phyloP scores from a whole-genome alignment of 2,113 vertebrate genomes.

The Triplophysa dalaica region DNA sequence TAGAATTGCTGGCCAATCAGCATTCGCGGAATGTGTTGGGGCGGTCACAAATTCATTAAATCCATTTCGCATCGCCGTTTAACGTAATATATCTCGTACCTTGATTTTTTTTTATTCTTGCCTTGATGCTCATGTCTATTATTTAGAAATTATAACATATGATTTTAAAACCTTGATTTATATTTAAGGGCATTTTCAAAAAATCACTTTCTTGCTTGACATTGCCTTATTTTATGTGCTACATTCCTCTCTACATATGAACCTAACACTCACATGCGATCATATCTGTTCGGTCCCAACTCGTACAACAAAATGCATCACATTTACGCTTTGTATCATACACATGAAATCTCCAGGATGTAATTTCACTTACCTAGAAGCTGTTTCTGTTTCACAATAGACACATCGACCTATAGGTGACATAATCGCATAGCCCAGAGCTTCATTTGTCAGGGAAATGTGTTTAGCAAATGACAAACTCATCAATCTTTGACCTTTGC shows the following conservation, averaged over 20 bases:
- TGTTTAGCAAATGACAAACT: background rate
- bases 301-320: background rate
- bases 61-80: background rate
- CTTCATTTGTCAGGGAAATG: constrained; percentile 29
- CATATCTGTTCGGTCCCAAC: too few relatives aligned
- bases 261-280: background rate
- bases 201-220: too few relatives aligned
- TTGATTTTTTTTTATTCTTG: too few relatives aligned
- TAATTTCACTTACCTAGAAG: background rate
- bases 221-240: background rate
- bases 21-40: background rate
- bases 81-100: background rate
- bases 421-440: background rate
- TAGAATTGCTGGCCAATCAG: constrained; percentile 23
- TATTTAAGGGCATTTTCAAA: too few relatives aligned
- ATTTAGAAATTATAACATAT: background rate
- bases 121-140: background rate
- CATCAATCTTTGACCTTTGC: background rate
- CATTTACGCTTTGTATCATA: background rate
- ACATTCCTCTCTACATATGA: background rate
- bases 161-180: too few relatives aligned
- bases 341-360: background rate
- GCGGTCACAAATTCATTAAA: background rate
- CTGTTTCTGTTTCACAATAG: background rate
- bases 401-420: background rate